Percentiles rank a stretch among this genome's conserved stretches.
Evolutionary conservation across 1,140 invertebrate species (phyloP).

Genomic region (Formica selysi): DNA sequence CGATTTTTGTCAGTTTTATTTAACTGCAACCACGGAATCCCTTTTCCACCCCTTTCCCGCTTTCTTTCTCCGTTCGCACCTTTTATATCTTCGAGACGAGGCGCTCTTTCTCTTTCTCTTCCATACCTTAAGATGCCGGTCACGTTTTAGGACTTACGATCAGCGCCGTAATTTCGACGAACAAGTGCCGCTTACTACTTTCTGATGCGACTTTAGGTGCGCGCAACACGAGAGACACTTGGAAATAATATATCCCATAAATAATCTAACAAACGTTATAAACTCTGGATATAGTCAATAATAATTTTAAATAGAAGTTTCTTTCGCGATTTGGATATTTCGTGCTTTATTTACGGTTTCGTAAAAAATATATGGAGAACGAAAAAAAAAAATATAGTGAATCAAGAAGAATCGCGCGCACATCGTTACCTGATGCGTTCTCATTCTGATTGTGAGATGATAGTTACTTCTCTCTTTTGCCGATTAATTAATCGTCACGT

Average conservation of each 20-base stretch:
- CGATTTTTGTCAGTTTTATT: constrained; percentile 76
- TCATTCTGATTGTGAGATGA: constrained; percentile 1
- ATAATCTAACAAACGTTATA: constrained; percentile 34
- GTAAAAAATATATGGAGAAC: neutral
- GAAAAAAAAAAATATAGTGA: neutral
- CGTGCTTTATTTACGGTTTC: neutral
- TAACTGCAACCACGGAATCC: constrained; percentile 75
- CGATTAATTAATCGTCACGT: constrained; percentile 51
- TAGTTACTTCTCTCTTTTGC: constrained; percentile 23
- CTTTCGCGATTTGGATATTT: neutral
- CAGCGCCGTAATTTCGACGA: constrained; percentile 70
- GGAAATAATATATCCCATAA: constrained; percentile 57
- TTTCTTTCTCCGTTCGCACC: constrained; percentile 27
- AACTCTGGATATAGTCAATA: constrained; percentile 23
- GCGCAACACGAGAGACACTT: constrained; percentile 52
- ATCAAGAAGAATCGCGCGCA: neutral
- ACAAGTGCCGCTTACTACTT: constrained; percentile 74
- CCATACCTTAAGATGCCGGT: constrained; percentile 60
- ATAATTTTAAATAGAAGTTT: constrained; percentile 9
- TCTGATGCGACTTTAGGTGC: constrained; percentile 71
- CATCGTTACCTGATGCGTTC: neutral
- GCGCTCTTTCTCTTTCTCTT: constrained; percentile 47
- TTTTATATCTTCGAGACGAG: constrained; percentile 58
- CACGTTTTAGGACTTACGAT: constrained; percentile 78
- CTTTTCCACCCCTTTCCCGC: constrained; percentile 51